Evolutionary conservation across 2,113 vertebrate genomes (phyloP).

Genomic region (Oncorhynchus masou): DNA sequence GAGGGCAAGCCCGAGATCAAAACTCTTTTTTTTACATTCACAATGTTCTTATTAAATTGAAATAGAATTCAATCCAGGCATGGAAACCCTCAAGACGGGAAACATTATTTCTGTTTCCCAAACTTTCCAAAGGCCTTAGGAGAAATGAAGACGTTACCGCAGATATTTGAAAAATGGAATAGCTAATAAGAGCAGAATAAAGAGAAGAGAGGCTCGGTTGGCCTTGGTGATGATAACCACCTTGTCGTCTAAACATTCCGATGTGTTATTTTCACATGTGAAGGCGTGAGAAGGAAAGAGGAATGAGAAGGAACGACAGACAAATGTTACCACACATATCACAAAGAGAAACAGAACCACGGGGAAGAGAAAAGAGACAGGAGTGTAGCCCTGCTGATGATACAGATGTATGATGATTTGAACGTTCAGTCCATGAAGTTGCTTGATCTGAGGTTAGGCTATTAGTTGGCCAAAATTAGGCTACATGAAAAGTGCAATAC

Average conservation of each 20-base stretch:
- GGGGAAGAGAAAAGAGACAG: neutral
- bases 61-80: too few species aligned
- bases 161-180: neutral
- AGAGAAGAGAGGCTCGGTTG: conserved; percentile 8
- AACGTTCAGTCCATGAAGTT: too few species aligned
- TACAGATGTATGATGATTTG: neutral
- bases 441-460: too few species aligned
- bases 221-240: conserved; percentile 13
- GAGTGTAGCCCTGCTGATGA: neutral
- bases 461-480: too few species aligned
- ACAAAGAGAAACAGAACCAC: neutral
- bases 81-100: too few species aligned
- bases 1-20: neutral
- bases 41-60: neutral
- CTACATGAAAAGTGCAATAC: too few species aligned
- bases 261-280: conserved; percentile 12
- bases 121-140: neutral
- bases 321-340: neutral
- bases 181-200: conserved; percentile 2
- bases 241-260: conserved; percentile 5
- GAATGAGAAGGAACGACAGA: neutral
- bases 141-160: conserved; percentile 6
- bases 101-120: neutral
- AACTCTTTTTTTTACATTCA: neutral
- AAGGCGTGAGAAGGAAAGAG: neutral